A percentile compares a stretch with the other conserved stretches of the same genome.
Conservation (phyloP, 2,113 vertebrate species). For the Donacobius atricapilla region DNA sequence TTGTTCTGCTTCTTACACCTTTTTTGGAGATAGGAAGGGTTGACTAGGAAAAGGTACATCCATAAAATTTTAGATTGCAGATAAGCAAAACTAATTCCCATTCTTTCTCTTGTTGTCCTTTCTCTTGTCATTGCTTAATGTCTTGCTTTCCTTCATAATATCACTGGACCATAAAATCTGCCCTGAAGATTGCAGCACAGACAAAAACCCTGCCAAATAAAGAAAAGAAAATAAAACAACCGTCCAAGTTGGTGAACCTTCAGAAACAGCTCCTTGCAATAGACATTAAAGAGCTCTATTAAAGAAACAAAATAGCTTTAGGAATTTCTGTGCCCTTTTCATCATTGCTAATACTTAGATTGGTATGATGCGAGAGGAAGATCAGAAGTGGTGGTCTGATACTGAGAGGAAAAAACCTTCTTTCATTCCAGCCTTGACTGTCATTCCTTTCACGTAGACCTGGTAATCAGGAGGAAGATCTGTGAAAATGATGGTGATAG, state of each 20-base stretch:
- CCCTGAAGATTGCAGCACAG: not conserved
- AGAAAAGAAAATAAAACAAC: not conserved
- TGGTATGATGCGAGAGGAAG: not conserved
- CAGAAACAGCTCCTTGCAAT: not conserved
- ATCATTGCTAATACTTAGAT: not conserved
- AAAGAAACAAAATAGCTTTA: constrained; percentile 7
- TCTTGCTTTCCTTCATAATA: not conserved
- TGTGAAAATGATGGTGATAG: not conserved
- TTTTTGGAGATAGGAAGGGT: not conserved
- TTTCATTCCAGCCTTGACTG: not conserved
- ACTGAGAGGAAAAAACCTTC: not conserved
- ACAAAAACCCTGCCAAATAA: not conserved
- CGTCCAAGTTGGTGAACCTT: not conserved
- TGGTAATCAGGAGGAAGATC: not conserved
- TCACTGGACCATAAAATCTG: constrained; percentile 11
- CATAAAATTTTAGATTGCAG: not conserved
- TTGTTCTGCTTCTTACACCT: fast-evolving
- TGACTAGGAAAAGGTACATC: not conserved
- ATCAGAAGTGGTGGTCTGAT: not conserved
- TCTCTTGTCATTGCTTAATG: not conserved
- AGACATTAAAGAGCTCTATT: not conserved
- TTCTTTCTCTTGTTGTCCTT: not conserved
- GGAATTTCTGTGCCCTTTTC: not conserved
- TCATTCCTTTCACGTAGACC: not conserved
- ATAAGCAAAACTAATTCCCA: not conserved